phyloP scores from a whole-genome alignment of 2,113 vertebrate genomes.

The Xerus inauris region DNA sequence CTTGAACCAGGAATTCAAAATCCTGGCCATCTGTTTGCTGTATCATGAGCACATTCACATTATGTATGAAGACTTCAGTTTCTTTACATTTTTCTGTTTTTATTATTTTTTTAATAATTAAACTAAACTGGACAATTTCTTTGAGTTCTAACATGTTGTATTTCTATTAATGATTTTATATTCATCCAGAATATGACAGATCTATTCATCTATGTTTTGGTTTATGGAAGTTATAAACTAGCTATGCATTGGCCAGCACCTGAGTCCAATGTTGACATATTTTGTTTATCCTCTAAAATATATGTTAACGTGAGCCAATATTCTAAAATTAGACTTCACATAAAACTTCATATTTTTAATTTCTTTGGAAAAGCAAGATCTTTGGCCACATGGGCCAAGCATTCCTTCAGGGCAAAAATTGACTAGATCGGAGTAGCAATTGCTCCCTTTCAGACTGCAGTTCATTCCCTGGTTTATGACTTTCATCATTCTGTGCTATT shows the following conservation, averaged over 20 bases:
- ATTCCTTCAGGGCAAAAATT: not conserved
- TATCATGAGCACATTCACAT: not conserved
- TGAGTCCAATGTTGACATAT: not conserved
- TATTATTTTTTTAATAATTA: not conserved
- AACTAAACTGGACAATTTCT: not conserved
- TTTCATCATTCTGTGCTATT: not conserved
- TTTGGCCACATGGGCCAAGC: not conserved
- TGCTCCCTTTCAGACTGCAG: not conserved
- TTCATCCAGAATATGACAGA: not conserved
- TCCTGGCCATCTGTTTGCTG: not conserved
- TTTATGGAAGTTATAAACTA: not conserved
- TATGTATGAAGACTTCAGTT: not conserved
- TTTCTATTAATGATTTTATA: not conserved
- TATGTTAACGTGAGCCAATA: not conserved
- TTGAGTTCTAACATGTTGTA: not conserved
- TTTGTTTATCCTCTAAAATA: not conserved
- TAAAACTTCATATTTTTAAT: not conserved
- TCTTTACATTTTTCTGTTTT: not conserved
- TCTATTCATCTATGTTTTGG: not conserved
- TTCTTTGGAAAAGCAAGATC: not conserved
- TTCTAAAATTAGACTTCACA: not conserved
- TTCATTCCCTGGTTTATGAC: not conserved
- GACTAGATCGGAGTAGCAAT: not conserved
- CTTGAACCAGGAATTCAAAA: not conserved
- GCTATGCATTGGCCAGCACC: not conserved